phyloP scores from a whole-genome alignment of 2,113 vertebrate species.

The Phrynocephalus versicolor region DNA sequence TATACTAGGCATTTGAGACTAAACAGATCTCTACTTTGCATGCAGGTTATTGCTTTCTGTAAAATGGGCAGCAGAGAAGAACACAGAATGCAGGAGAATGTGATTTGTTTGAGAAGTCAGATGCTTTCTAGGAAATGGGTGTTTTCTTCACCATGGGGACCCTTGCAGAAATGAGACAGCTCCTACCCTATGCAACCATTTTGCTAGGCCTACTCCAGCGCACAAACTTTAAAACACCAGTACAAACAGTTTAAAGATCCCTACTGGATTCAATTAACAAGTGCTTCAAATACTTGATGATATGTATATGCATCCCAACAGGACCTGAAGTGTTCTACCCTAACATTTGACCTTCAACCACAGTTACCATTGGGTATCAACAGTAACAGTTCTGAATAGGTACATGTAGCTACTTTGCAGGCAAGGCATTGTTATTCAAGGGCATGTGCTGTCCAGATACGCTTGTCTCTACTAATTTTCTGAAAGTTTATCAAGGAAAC shows the following conservation, averaged over 20 bases:
- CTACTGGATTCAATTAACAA: neutral
- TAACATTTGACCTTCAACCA: neutral
- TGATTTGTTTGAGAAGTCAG: neutral
- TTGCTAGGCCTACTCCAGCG: no score
- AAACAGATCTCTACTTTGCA: no score
- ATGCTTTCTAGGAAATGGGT: neutral
- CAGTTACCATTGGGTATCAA: neutral
- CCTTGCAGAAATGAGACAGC: no score
- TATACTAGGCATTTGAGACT: no score
- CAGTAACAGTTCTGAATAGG: neutral
- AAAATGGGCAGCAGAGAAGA: neutral
- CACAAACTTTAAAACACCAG: neutral
- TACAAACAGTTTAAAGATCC: neutral
- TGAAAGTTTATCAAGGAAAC: neutral
- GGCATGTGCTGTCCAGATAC: neutral
- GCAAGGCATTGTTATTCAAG: neutral
- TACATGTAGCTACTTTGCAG: neutral
- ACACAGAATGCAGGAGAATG: neutral
- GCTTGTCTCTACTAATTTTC: neutral
- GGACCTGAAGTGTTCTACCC: neutral
- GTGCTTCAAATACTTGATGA: neutral
- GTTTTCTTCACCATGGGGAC: neutral
- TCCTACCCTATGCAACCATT: no score
- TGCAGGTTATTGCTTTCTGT: no score
- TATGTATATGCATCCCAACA: neutral